Conservation (phyloP, 2,888 invertebrate genomes). For the Athalia circularis region DNA sequence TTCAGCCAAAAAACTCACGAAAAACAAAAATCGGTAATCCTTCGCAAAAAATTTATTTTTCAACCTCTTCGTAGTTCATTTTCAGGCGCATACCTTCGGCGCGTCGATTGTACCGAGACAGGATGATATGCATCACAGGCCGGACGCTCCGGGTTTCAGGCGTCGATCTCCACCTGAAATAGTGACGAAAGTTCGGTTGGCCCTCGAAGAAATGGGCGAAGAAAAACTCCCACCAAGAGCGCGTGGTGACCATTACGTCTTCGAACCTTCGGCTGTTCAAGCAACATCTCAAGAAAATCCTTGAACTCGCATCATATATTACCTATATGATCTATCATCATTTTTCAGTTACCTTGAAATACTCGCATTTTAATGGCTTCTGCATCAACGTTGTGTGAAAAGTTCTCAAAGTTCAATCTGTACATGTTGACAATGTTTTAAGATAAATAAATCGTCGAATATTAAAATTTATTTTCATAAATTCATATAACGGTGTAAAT, state of each 20-base stretch:
- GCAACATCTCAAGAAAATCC: conserved; percentile 9
- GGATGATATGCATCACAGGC: conserved; percentile 63
- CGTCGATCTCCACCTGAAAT: conserved; percentile 64
- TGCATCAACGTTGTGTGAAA: conserved; percentile 6
- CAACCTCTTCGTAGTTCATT: conserved; percentile 54
- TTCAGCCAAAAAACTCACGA: conserved; percentile 2
- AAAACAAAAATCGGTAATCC: not conserved
- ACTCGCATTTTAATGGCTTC: not conserved
- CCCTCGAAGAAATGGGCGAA: conserved; percentile 63
- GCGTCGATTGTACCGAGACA: conserved; percentile 51
- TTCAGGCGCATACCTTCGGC: conserved; percentile 59
- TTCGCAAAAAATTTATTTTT: not conserved
- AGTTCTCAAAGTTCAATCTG: not conserved
- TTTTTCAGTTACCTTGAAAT: not conserved
- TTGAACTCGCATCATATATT: not conserved
- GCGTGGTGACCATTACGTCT: conserved; percentile 15
- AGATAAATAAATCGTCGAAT: not conserved
- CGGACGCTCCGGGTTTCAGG: conserved; percentile 61
- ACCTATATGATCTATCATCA: not conserved
- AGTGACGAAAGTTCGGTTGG: conserved; percentile 60
- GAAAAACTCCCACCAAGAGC: conserved; percentile 19
- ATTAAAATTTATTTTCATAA: too few species aligned
- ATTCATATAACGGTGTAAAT: too few species aligned
- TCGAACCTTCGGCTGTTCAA: conserved; percentile 1
- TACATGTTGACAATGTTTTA: not conserved